These are phyloP conservation scores for Lepisosteus oculatus DNA, from an alignment of 2,113 vertebrate species.

Conservation along the genomic window DNA sequence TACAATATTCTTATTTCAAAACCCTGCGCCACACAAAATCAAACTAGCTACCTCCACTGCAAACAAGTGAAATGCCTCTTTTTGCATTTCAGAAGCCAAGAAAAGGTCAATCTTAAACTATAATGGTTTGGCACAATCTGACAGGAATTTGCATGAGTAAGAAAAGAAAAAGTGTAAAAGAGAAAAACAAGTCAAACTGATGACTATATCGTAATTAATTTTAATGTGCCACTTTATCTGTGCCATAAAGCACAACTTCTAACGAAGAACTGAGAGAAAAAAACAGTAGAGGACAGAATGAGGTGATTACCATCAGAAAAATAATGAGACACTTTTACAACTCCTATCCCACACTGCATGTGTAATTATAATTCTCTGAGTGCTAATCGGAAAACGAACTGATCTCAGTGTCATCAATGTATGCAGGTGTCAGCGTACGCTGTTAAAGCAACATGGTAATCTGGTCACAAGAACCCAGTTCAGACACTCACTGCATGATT, in stretches of 20 bases:
- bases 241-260: slow-evolving; percentile 36
- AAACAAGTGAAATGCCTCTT: no score
- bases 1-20: no score
- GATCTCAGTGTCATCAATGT: neutral
- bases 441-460: no score
- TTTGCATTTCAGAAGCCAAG: no score
- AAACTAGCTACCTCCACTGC: no score
- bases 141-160: neutral
- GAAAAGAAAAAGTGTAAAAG: neutral
- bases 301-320: slow-evolving; percentile 25
- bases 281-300: slow-evolving; percentile 35
- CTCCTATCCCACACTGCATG: slow-evolving; percentile 25
- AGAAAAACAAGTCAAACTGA: neutral
- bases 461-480: no score
- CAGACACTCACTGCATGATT: no score
- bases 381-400: neutral
- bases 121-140: neutral
- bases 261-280: slow-evolving; percentile 40
- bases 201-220: slow-evolving; percentile 25
- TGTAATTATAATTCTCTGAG: slow-evolving; percentile 37
- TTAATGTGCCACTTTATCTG: slow-evolving; percentile 36
- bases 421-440: neutral
- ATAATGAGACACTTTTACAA: slow-evolving; percentile 31
- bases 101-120: neutral
- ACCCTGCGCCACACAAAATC: no score